Base-by-base conservation (phyloP, 2,888 invertebrate species). In the Napeogenes sylphis region DNA sequence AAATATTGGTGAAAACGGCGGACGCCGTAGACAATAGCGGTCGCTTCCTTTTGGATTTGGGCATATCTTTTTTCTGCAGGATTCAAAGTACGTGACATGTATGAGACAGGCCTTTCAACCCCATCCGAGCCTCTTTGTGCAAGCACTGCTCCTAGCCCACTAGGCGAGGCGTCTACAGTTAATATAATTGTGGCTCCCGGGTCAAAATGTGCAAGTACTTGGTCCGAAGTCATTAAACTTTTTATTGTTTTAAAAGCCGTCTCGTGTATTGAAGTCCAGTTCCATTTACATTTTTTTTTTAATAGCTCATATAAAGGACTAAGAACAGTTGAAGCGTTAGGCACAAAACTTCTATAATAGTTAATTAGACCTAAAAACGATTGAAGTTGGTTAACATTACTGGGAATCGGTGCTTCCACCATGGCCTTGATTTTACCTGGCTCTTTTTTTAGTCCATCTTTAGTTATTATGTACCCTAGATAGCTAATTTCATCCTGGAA, bases 31-130 rank as follows among this genome's bases (percentile, higher is more conserved):
- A 73, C 68, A 51, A 71, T 74, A 5, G 73, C 73, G 0, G 72
- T 72, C 0, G 74, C 75, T 46, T 75, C 73, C 32, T 72, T 73
- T 63, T 73, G 70, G 6, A 75, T 71, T 54, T 74, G 73, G 6
- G 72, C 62, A 42, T 74, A 73, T 3, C 57, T 59, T 51, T 67
- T 71, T 46, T 73, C 72, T 2, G 70, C 70, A 12, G 66, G 0
- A 13, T 57, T 68, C 6, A 71, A 51, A 0, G 69, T 67, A n/a
- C 70, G 66, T 13, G 68, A 69, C 8, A 68, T 70, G 56, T 65
- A 72, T 2, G 68, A 63, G 4, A 71, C 46, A 10, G 66, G 70
- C 33, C 63, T 59, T 51, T 70, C 64, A 45, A 38, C 6, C 1
- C 62, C 62, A 12, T 69, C 65, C 3, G 30, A 35, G 5, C 46